Evolutionary conservation across 2,888 invertebrate species (phyloP).

Genomic region (Drosophila lutescens): DNA sequence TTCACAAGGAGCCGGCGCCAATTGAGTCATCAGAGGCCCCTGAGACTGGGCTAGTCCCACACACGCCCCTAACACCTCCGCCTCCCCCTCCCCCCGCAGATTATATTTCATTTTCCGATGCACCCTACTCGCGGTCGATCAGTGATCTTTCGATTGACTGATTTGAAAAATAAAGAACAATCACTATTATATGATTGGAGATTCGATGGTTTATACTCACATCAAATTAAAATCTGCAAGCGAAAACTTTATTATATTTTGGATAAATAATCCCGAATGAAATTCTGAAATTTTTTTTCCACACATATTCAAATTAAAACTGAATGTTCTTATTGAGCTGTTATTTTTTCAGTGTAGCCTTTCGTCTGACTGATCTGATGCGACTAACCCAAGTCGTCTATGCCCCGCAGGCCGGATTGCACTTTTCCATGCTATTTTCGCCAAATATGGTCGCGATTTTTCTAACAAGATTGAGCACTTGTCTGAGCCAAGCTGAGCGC

Average conservation of each 20-base stretch:
- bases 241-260: too few relatives aligned
- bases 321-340: too few relatives aligned
- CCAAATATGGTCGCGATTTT: constrained; percentile 81
- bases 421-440: constrained; percentile 68
- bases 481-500: constrained; percentile 29
- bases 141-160: neutral
- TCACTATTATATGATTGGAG: too few relatives aligned
- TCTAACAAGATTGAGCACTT: constrained; percentile 75
- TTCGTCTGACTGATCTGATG: constrained; percentile 5
- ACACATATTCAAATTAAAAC: too few relatives aligned
- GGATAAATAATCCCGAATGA: too few relatives aligned
- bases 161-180: too few relatives aligned
- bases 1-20: constrained; percentile 64
- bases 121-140: constrained; percentile 30
- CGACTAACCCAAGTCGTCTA: constrained; percentile 24
- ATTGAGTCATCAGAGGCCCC: constrained; percentile 69
- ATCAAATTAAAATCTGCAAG: too few relatives aligned
- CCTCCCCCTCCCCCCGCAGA: constrained; percentile 7
- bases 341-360: neutral
- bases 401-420: constrained; percentile 33
- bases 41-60: constrained; percentile 42
- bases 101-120: constrained; percentile 41
- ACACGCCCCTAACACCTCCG: constrained; percentile 7
- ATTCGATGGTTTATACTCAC: too few relatives aligned
- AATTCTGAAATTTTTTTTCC: too few relatives aligned